Evolutionary conservation across 2,888 invertebrate species (phyloP), one percentile per base, ranked within the genome.

Genomic region (Rhamnusium bicolor): DNA sequence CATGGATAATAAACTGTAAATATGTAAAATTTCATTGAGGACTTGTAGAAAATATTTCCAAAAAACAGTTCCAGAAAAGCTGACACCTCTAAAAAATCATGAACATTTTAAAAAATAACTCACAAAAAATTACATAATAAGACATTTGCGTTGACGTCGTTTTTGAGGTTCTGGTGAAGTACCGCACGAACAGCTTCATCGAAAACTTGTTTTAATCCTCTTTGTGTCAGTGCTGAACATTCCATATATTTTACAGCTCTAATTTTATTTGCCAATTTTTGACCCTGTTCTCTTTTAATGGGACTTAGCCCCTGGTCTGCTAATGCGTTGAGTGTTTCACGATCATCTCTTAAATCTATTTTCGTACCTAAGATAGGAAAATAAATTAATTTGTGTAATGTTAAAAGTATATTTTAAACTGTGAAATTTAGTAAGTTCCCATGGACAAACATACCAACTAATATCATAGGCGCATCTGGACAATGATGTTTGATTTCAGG

Each of bases 401-500:
- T 14, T 14, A 18, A 58, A 47, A 46, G 65, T 46, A 68, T 24
- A 24, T 40, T 24, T 3, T 18, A 16, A 65, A 47, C 3, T 16
- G 2, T 53, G 7, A n/a, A n/a, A n/a, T n/a, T n/a, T n/a, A n/a
- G n/a, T n/a, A n/a, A n/a, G n/a, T n/a, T n/a, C n/a, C n/a, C n/a
- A n/a, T 24, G 6, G 6, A 24, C 49, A 24, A 65, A 77, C 94
- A 90, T 88, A 96, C 98, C 98, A 88, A 99, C 98, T 89, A 99
- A 92, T 88, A 99, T 96, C 89, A 99, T 97, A 75, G 99, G 99
- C 80, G 98, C 98, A 91, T 99, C 98, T 76, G 99, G 98, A 91
- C 99, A 99, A 89, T 99, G 99, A 89, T 99, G 99, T 90, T 98
- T 98, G 84, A 99, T 98, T 92, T 99, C 99, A 80, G 99, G 99